These are phyloP conservation scores for Characodon lateralis DNA, from an alignment of 2,797 vertebrate species.

Conservation along the genomic window DNA sequence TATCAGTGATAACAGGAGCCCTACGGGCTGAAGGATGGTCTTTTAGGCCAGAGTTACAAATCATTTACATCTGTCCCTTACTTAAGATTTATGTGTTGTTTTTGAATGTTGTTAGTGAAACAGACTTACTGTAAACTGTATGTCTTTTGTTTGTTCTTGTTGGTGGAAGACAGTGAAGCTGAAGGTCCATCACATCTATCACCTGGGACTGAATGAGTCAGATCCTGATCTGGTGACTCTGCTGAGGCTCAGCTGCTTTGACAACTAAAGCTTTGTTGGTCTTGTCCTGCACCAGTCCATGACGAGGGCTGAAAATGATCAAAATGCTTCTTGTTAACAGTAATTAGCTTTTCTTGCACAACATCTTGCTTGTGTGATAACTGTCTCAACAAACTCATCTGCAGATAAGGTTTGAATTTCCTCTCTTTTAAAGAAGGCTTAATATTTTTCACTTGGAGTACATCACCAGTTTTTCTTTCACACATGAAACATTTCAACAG, in stretches of 20 bases:
- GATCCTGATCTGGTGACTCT: background rate
- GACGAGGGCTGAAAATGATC: background rate
- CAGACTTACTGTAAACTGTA: background rate
- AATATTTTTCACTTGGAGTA: background rate
- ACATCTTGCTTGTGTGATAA: background rate
- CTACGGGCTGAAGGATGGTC: background rate
- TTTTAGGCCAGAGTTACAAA: background rate
- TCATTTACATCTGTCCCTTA: background rate
- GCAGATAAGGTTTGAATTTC: background rate
- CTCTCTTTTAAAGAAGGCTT: background rate
- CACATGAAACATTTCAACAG: background rate
- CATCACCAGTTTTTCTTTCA: background rate
- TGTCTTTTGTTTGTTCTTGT: background rate
- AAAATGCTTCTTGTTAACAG: background rate
- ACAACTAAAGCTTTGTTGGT: background rate
- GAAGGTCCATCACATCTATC: background rate
- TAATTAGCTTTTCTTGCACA: background rate
- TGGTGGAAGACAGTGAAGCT: background rate
- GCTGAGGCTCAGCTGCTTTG: background rate
- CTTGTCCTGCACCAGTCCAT: slow-evolving; percentile 2
- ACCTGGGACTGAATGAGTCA: background rate
- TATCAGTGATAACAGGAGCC: background rate
- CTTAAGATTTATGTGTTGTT: no score
- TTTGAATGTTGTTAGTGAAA: background rate
- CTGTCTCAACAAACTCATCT: background rate